Evolutionary conservation across 2,113 vertebrate species (phyloP).

Genomic region (Halcyon malimbica): DNA sequence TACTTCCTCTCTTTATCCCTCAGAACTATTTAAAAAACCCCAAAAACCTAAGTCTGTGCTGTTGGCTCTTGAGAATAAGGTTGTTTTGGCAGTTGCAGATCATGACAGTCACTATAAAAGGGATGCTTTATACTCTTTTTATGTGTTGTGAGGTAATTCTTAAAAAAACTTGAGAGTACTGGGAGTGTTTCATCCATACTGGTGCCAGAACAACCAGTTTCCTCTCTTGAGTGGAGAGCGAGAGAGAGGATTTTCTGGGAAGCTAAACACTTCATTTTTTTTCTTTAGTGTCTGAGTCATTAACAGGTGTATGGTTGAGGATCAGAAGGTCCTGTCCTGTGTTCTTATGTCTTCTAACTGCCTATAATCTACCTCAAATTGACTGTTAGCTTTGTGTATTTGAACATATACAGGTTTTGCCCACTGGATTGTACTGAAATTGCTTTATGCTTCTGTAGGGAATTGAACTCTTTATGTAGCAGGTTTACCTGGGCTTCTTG

Average conservation of each 20-base stretch:
- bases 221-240: neutral
- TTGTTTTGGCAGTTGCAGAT: neutral
- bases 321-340: neutral
- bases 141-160: slow-evolving; percentile 6
- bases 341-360: neutral
- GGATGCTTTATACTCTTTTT: neutral
- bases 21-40: too few species aligned
- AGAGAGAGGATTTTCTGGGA: neutral
- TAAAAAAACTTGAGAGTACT: neutral
- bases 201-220: neutral
- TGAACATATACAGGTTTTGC: neutral
- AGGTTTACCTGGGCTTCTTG: neutral
- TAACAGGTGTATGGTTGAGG: neutral
- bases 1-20: too few species aligned
- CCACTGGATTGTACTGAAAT: neutral
- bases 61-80: too few species aligned
- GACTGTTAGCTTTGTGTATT: neutral
- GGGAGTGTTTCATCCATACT: neutral
- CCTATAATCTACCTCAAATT: neutral
- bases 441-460: neutral
- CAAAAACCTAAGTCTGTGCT: too few species aligned
- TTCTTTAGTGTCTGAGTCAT: neutral
- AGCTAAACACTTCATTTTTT: neutral
- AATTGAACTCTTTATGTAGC: neutral
- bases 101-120: neutral